phyloP scores from a whole-genome alignment of 2,113 vertebrate species.

The Melozone crissalis region DNA sequence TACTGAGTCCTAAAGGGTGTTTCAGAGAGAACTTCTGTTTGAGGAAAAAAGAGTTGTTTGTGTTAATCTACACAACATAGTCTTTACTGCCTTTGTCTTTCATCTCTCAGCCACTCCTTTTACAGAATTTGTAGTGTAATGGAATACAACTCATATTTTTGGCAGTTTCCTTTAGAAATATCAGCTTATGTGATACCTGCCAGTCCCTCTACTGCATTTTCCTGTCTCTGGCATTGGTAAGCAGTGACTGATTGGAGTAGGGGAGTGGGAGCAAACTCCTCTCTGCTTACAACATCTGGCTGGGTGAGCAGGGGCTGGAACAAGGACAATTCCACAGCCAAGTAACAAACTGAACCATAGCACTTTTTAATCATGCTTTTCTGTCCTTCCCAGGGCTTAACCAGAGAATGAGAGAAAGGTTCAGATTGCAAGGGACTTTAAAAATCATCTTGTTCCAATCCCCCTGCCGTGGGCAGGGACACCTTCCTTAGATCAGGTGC shows the following conservation, averaged over 20 bases:
- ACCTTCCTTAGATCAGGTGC: background rate
- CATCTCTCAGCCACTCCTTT: background rate
- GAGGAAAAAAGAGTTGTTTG: background rate
- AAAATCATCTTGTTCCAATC: background rate
- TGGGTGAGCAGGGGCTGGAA: background rate
- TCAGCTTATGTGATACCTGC: background rate
- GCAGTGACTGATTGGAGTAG: background rate
- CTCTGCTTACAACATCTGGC: background rate
- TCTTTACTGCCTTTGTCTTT: background rate
- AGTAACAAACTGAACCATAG: fast-evolving
- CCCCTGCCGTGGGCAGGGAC: background rate
- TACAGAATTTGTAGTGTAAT: background rate
- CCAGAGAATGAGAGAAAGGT: background rate
- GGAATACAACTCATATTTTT: background rate
- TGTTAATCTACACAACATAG: background rate
- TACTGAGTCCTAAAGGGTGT: background rate
- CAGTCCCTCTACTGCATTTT: background rate
- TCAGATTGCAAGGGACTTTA: background rate
- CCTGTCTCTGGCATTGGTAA: background rate
- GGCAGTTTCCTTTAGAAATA: background rate
- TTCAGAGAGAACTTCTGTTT: background rate
- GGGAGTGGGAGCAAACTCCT: background rate
- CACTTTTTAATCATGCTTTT: background rate
- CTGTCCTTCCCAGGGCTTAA: background rate
- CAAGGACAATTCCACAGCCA: background rate